Evolutionary conservation across 2,888 invertebrate species (phyloP).

Genomic region (Pelosia muscerda): DNA sequence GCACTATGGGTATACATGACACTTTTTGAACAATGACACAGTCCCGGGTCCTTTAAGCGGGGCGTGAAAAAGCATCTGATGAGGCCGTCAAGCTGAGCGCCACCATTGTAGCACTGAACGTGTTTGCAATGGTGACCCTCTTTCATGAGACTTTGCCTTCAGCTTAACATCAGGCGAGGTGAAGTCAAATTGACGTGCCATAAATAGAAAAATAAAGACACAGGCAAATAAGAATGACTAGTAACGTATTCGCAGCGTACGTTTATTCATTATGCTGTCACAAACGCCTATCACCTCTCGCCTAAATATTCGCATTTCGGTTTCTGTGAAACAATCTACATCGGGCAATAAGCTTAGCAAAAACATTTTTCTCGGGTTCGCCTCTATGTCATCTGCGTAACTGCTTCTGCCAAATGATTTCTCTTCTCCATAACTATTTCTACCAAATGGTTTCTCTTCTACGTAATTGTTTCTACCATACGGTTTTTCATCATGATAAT

Average conservation of each 20-base stretch:
- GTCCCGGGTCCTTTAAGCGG: too few species aligned
- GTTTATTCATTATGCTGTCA: constrained; percentile 49
- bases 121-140: too few species aligned
- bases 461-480: constrained; percentile 15
- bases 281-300: constrained; percentile 49
- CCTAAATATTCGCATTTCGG: constrained; percentile 55
- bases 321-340: constrained; percentile 50
- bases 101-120: too few species aligned
- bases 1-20: too few species aligned
- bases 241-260: constrained; percentile 31
- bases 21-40: constrained; percentile 23
- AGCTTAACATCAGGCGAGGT: too few species aligned
- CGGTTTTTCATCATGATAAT: constrained; percentile 13
- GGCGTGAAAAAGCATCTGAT: too few species aligned
- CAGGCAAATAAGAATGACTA: constrained; percentile 23
- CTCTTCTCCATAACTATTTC: constrained; percentile 8
- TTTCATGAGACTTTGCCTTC: too few species aligned
- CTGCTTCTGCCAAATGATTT: constrained; percentile 18
- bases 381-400: constrained; percentile 40
- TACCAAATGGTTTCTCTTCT: constrained; percentile 15
- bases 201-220: too few species aligned
- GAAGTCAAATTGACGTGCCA: too few species aligned
- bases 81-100: too few species aligned
- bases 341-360: constrained; percentile 54
- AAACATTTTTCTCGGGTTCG: constrained; percentile 55